phyloP scores from a whole-genome alignment of 2,113 vertebrate species.

The Clarias gariepinus region DNA sequence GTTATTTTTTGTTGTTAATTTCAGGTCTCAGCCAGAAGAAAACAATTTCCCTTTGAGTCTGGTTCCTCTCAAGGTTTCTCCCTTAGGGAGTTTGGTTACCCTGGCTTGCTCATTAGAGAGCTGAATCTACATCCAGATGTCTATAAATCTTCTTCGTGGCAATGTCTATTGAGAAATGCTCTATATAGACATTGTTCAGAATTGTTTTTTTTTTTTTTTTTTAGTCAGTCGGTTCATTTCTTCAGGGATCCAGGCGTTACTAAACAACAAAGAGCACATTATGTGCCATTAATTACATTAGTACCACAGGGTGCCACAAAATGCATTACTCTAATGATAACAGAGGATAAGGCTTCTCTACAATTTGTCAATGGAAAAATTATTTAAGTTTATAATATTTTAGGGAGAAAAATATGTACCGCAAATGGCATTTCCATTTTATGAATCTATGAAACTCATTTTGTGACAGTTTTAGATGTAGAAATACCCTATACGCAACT shows the following conservation, averaged over 20 bases:
- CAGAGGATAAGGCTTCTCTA: not conserved
- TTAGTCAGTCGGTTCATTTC: not conserved
- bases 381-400: not conserved
- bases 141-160: not conserved
- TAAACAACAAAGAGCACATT: conserved; percentile 33
- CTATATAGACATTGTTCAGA: not conserved
- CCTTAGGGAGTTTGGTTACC: not conserved
- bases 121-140: not conserved
- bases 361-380: not conserved
- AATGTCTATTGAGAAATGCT: not conserved
- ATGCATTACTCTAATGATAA: not conserved
- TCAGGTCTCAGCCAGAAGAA: not conserved
- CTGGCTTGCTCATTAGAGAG: not conserved
- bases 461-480: not conserved
- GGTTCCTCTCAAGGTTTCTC: not conserved
- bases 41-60: not conserved
- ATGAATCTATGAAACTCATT: not conserved
- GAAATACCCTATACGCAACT: not conserved
- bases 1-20: not conserved
- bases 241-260: conserved; percentile 22
- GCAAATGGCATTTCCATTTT: not conserved
- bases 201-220: conserved; percentile 30
- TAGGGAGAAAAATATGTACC: not conserved
- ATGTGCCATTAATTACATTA: conserved; percentile 17
- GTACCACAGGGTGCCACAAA: not conserved